Conservation (phyloP, 2,113 vertebrate species). For the Poeciliopsis retropinna region DNA sequence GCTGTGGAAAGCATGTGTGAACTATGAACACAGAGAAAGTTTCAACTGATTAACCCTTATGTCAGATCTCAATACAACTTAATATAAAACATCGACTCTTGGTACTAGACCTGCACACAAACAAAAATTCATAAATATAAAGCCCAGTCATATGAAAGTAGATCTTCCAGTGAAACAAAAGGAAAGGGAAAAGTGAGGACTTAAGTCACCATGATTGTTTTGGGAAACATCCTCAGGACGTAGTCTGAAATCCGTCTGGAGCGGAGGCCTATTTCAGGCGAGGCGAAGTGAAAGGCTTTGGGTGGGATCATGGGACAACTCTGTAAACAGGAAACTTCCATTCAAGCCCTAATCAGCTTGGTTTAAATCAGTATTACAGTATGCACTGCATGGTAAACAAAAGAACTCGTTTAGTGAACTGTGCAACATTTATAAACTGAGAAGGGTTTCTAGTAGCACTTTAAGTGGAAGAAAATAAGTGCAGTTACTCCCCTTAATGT, state of each 20-base stretch:
- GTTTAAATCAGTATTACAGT: background rate
- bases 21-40: background rate
- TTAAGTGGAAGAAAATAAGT: too few relatives aligned
- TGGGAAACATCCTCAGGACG: conserved; percentile 80
- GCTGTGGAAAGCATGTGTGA: background rate
- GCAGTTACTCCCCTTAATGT: background rate
- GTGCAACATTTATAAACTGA: background rate
- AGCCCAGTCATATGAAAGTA: background rate
- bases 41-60: background rate
- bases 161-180: background rate
- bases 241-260: conserved; percentile 54
- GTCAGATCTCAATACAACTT: background rate
- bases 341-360: conserved; percentile 27
- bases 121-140: background rate
- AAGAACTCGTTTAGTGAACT: background rate
- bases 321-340: conserved; percentile 77
- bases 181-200: conserved; percentile 32
- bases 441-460: background rate
- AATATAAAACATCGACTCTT: background rate
- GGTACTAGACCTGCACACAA: too few relatives aligned
- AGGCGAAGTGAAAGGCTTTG: conserved; percentile 57
- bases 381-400: background rate
- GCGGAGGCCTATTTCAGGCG: conserved; percentile 51
- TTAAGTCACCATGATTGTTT: conserved; percentile 57
- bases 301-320: conserved; percentile 61